Base-by-base conservation (phyloP, 53 echinoderm and acorn worm genomes). In the Henricia sp. region DNA sequence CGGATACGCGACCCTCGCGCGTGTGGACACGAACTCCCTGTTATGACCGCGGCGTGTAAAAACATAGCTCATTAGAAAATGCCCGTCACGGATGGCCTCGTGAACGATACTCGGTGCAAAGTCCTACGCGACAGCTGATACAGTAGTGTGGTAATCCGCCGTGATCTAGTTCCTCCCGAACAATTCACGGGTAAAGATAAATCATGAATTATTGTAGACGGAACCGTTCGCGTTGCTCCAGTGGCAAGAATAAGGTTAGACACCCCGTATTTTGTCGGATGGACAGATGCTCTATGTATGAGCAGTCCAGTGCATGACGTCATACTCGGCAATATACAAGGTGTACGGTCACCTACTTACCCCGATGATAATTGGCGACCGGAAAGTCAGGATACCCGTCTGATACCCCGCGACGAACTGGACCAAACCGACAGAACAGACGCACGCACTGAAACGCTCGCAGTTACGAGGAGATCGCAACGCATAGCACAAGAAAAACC, bases 1-100 rank as follows among this genome's bases (percentile, higher is more conserved):
- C n/a, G n/a, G n/a, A n/a, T n/a, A 46, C 44, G 25, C 23, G 43
- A 26, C n/a, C 1, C 70, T 70, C 13, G 70, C 43, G 48, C 48
- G 70, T 56, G 74, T 55, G 42, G 74, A 23, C 74, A 74, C 57
- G 55, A 53, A 37, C 38, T 74, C 21, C 74, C 74, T 37, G 36
- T 63, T 13, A 36, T 64, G 69, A 68, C 34, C 24, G 83, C 68
- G 20, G 36, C 14, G 19, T 65, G 67, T 42, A 70, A 16, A 69
- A 50, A 70, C 40, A 41, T 8, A 41, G 40, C 57, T 57, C n/a
- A 43, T 27, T 54, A 20, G 4, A 70, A 71, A 33, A 89, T 84
- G 89, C 89, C 75, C 27, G 83, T 89, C 44, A 44, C 65, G 16
- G 73, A 75, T 54, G 74, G 74, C 36, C 40, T 60, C n/a, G 29